phyloP scores from a whole-genome alignment of 2,797 vertebrate species.

The Gymnoscopelus microlampas region DNA sequence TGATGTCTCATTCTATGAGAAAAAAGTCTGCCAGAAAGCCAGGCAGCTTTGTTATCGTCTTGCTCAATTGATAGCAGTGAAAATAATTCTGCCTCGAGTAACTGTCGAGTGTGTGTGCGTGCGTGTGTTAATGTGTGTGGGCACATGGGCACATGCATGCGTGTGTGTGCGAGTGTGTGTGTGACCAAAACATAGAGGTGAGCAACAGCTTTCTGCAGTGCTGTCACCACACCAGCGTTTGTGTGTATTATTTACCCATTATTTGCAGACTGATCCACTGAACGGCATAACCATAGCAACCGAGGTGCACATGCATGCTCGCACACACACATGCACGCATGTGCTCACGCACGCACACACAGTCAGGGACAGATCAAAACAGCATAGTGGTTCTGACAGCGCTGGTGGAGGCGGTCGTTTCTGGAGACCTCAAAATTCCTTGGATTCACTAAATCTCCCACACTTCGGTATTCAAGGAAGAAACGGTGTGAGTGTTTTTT shows the following conservation, averaged over 20 bases:
- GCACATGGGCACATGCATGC: too few relatives aligned
- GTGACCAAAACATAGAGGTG: conserved; percentile 50
- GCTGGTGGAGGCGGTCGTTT: background rate
- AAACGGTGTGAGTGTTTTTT: conserved; percentile 28
- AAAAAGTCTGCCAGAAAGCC: conserved; percentile 32
- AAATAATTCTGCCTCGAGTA: background rate
- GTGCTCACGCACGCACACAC: conserved; percentile 2
- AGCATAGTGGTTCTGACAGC: conserved; percentile 23
- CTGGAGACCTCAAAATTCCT: conserved; percentile 21
- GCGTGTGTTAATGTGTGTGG: background rate
- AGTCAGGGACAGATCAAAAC: background rate
- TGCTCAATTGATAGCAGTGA: conserved; percentile 29
- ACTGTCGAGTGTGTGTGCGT: background rate
- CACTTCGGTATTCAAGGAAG: conserved; percentile 22
- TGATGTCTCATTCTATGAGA: conserved; percentile 48
- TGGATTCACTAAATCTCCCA: conserved; percentile 36
- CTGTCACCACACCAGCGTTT: conserved; percentile 81
- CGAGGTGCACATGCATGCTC: conserved; percentile 29
- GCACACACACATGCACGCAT: background rate
- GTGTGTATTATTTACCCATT: conserved; percentile 84
- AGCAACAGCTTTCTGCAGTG: conserved; percentile 82
- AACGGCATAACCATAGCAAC: conserved; percentile 83
- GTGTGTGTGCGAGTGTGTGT: background rate
- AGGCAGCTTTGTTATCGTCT: conserved; percentile 32
- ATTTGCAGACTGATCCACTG: conserved; percentile 76